Base-by-base conservation (phyloP, 2,888 invertebrate species). In the Ceratothoa steindachneri region DNA sequence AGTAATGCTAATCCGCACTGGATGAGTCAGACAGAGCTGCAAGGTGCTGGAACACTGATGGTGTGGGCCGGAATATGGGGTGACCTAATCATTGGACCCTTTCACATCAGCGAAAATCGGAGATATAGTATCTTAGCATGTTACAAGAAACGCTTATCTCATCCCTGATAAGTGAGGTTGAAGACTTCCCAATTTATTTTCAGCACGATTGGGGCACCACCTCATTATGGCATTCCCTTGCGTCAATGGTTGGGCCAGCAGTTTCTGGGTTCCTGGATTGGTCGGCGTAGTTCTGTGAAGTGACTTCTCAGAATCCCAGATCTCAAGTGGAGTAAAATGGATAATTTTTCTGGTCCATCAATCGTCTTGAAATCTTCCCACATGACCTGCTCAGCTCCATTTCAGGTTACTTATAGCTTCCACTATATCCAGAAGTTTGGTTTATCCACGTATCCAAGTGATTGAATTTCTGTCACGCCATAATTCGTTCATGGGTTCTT, bases 1-100 rank as follows among this genome's bases (percentile, higher is more conserved):
- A 22, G 55, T 55, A 28, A 66, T 66, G 66, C 28, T 27, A 66
- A 66, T 27, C 29, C 66, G 9, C 5, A 66, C 66, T 66, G 66
- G 66, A 5, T 66, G 29, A 66, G 66, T 66, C 55, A 5, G 55
- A 55, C 55, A 19, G 19, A 55, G 55, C 7, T 12, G 15, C 55
- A 55, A 55, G 55, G 55, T 55, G 24, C 15, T 19, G 41, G 41
- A 9, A 41, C 7, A 41, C 15, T 41, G 41, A 41, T 41, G 41
- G 41, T 15, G 41, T 41, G n/a, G n/a, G n/a, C n/a, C n/a, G 55
- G 55, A 22, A 55, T 55, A 55, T 55, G 55, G 55, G 55, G 55
- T 55, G 55, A 55, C 55, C 7, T 7, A 55, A 55, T 55, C 19
- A 55, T 55, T 55, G 55, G 55, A 22, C 24, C 19, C 5, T 12